These are phyloP conservation scores for Eurosta solidaginis DNA, from an alignment of 1,140 invertebrate genomes.

Conservation along the genomic window DNA sequence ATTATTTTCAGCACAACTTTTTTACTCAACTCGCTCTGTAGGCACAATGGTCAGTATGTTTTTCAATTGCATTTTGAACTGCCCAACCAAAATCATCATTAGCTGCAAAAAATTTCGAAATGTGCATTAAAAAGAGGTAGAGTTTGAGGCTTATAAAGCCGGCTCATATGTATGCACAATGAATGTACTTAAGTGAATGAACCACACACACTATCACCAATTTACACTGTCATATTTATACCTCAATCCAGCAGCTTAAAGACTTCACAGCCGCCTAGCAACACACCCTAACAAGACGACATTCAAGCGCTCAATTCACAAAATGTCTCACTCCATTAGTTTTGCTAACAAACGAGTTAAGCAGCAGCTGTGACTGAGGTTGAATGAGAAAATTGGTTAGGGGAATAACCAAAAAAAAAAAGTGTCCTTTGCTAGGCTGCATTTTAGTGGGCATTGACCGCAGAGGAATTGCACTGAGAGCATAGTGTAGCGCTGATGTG, in stretches of 20 bases:
- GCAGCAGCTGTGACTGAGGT: background rate
- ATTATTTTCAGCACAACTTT: too few species aligned
- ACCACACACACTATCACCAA: background rate
- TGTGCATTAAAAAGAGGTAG: background rate
- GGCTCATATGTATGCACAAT: background rate
- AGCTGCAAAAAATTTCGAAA: background rate
- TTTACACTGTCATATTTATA: background rate
- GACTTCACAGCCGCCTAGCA: too few species aligned
- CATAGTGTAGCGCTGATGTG: too few species aligned
- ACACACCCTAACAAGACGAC: background rate
- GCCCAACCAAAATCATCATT: background rate
- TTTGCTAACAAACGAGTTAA: background rate
- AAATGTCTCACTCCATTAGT: slow-evolving; percentile 27
- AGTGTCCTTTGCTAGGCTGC: background rate
- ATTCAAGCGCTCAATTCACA: background rate
- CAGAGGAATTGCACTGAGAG: too few species aligned
- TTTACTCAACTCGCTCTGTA: too few species aligned
- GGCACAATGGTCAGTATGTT: background rate
- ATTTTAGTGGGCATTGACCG: background rate
- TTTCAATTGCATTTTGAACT: background rate
- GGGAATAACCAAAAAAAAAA: background rate
- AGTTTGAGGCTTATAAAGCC: background rate
- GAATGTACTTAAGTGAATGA: background rate
- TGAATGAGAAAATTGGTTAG: background rate
- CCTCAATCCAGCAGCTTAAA: too few species aligned